Evolutionary conservation across 2,113 vertebrate genomes (phyloP).

Genomic region (Rhinichthys klamathensis): DNA sequence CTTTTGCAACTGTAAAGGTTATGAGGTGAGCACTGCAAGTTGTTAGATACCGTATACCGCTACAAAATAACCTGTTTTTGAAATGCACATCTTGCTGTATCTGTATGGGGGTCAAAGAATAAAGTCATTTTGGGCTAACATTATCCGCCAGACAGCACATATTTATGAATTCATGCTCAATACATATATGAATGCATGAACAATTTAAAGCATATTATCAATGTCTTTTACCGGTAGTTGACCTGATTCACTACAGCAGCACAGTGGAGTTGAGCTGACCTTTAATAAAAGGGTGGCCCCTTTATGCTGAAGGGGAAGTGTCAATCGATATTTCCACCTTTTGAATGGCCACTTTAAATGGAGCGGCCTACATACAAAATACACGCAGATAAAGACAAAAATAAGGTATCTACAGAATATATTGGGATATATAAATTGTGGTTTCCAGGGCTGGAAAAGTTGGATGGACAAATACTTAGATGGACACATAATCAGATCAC

Average conservation of each 20-base stretch:
- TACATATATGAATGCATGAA: not conserved
- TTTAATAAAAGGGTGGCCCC: slow-evolving; percentile 34
- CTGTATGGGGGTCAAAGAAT: not conserved
- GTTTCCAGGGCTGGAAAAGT: not conserved
- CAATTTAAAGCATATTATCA: not conserved
- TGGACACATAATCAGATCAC: not conserved
- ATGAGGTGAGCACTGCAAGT: slow-evolving; percentile 16
- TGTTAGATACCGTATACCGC: not conserved
- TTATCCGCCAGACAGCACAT: too few species aligned
- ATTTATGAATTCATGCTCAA: too few species aligned
- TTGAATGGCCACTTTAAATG: slow-evolving; percentile 36
- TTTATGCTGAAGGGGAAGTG: slow-evolving; percentile 36
- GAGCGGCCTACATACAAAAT: slow-evolving; percentile 31
- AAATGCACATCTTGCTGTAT: not conserved
- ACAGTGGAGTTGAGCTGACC: slow-evolving; percentile 24
- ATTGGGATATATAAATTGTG: not conserved
- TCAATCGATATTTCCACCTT: slow-evolving; percentile 48
- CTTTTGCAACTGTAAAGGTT: slow-evolving; percentile 38
- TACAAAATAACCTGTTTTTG: not conserved
- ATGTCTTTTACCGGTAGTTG: not conserved
- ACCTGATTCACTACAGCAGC: slow-evolving; percentile 10
- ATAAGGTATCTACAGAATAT: not conserved
- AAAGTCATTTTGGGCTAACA: not conserved
- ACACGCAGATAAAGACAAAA: not conserved
- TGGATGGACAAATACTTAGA: not conserved